phyloP scores from a whole-genome alignment of 2,888 invertebrate genomes.

The Drosophila atroscutellata region DNA sequence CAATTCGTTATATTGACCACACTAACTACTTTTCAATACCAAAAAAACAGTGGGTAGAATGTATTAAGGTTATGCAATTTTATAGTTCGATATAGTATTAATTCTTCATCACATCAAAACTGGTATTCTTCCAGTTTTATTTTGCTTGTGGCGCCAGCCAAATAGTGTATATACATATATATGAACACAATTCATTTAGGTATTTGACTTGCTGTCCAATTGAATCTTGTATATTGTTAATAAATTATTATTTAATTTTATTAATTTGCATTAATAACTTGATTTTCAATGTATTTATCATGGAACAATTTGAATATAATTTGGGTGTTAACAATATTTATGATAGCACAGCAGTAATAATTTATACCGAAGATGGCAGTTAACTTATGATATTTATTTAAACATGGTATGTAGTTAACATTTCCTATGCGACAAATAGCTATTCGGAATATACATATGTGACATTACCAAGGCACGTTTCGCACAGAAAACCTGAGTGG shows the following conservation, averaged over 20 bases:
- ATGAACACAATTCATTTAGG: slow-evolving; percentile 43
- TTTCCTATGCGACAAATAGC: background rate
- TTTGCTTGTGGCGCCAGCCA: slow-evolving; percentile 60
- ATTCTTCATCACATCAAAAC: background rate
- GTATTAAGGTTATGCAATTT: background rate
- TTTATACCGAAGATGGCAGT: slow-evolving; percentile 6
- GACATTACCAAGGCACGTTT: background rate
- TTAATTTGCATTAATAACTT: slow-evolving; percentile 44
- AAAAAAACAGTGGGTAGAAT: background rate
- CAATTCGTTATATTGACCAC: background rate
- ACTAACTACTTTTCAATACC: background rate
- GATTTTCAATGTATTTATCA: slow-evolving; percentile 35
- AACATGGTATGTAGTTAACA: background rate
- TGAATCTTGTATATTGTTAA: slow-evolving; percentile 35
- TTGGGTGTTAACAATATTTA: slow-evolving; percentile 3
- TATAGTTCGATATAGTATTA: slow-evolving; percentile 15
- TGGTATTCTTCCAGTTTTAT: slow-evolving; percentile 1
- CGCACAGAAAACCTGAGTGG: background rate
- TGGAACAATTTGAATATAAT: slow-evolving; percentile 6
- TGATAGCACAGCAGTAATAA: background rate
- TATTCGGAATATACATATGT: background rate
- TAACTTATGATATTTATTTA: background rate
- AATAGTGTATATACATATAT: slow-evolving; percentile 39
- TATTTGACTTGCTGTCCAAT: slow-evolving; percentile 28
- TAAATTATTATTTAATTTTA: slow-evolving; percentile 46